Evolutionary conservation across 1,140 invertebrate species (phyloP).

Genomic region (Xylocopa sonorina): DNA sequence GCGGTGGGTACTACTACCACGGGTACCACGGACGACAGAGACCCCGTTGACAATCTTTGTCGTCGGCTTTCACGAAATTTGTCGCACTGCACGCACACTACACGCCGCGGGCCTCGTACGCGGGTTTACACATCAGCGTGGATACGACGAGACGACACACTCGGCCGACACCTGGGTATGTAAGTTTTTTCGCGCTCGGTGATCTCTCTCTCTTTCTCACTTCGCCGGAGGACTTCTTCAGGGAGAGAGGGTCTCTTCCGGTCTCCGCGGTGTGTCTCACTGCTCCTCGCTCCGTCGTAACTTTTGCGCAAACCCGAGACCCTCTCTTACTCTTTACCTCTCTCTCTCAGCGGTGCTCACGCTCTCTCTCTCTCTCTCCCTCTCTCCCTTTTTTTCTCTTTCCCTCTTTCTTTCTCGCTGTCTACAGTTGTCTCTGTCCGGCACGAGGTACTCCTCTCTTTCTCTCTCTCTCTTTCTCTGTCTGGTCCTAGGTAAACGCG

Average conservation of each 20-base stretch:
- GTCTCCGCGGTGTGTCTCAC: slow-evolving; percentile 77
- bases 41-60: neutral
- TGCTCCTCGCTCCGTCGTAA: slow-evolving; percentile 72
- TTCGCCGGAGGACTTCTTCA: slow-evolving; percentile 56
- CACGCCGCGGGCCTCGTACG: too few relatives aligned
- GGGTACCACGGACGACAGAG: neutral
- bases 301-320: slow-evolving; percentile 77
- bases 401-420: slow-evolving; percentile 53
- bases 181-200: slow-evolving; percentile 63
- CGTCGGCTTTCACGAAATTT: slow-evolving; percentile 37
- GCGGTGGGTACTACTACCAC: neutral
- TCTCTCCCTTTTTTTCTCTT: slow-evolving; percentile 48
- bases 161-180: slow-evolving; percentile 50
- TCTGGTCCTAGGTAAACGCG: slow-evolving; percentile 69
- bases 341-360: slow-evolving; percentile 44
- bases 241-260: slow-evolving; percentile 76
- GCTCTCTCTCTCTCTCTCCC: too few relatives aligned
- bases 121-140: slow-evolving; percentile 15
- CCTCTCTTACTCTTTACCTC: slow-evolving; percentile 64
- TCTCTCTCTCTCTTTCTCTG: slow-evolving; percentile 60
- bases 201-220: slow-evolving; percentile 49
- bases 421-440: slow-evolving; percentile 54
- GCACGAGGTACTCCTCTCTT: slow-evolving; percentile 24
- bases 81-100: slow-evolving; percentile 14
- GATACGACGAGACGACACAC: slow-evolving; percentile 37